Base-by-base conservation (phyloP, 2,888 invertebrate genomes). In the Ceriagrion tenellum region DNA sequence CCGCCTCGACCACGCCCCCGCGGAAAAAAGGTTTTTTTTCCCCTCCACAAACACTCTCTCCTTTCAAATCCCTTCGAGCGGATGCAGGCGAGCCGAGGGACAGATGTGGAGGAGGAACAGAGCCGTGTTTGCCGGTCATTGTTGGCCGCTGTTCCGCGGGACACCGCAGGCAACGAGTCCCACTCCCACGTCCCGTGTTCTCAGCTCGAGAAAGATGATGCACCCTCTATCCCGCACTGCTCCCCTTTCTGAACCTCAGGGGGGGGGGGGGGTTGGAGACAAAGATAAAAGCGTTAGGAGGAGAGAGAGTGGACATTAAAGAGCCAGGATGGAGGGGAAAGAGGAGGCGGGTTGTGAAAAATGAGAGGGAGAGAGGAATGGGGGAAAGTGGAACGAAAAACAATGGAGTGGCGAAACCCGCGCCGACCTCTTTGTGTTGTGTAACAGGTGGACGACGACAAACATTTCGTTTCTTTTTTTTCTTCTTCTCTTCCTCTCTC, bases 391-490 rank as follows among this genome's bases (percentile, higher is more conserved):
- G 91, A 35, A 40, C 40, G 69, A 93, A 74, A 74, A 93, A 93
- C 93, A 93, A 93, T 93, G 74, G 93, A 69, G 47, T n/a, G 69
- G 47, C 47, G 69, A 26, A 89, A 89, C 47, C 40, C 69, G 18
- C 26, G 81, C 81, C 30, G 30, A 23, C 35, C 74, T 47, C 47
- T 69, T 69, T 93, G 93, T 69, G 69, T 81, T 93, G 93, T 69
- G 93, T 93, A 93, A 93, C 93, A 93, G 93, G 93, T 93, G 93
- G 93, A 93, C 91, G 91, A 35, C 12, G 81, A 35, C 81, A 81
- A 81, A 81, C 81, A 81, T 35, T 81, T 13, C 81, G 16, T 35
- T 81, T 18, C n/a, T 35, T 81, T 81, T 81, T 35, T 35, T 81
- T 2, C n/a, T 30, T 8, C 12, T 81, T 26, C 35, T 18, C 69